These are phyloP conservation scores for Phasia obesa DNA, from an alignment of 2,888 invertebrate species.

Conservation along the genomic window DNA sequence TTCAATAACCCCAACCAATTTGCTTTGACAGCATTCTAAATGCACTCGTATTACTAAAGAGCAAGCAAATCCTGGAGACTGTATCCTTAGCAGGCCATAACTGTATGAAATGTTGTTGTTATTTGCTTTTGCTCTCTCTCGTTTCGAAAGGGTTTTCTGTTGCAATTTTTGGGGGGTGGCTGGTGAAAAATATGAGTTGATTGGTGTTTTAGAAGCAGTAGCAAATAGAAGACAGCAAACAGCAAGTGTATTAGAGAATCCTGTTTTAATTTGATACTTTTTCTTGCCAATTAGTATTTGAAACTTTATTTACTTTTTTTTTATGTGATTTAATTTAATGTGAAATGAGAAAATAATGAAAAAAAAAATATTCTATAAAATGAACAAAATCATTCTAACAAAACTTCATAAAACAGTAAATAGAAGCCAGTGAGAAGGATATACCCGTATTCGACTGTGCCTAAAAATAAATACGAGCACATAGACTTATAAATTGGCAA, in stretches of 20 bases:
- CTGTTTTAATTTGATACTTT: constrained; percentile 62
- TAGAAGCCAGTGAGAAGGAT: too few species aligned
- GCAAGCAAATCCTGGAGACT: constrained; percentile 26
- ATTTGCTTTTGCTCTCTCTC: constrained; percentile 21
- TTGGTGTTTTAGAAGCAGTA: neutral
- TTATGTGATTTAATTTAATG: neutral
- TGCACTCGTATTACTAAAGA: constrained; percentile 61
- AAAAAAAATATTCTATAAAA: neutral
- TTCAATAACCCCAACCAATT: constrained; percentile 4
- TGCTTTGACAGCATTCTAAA: neutral
- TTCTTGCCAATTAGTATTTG: constrained; percentile 64
- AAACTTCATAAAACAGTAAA: too few species aligned
- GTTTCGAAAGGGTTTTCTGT: constrained; percentile 30
- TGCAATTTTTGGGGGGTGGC: neutral
- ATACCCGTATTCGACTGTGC: too few species aligned
- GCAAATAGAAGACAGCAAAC: too few species aligned
- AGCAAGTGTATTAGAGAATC: constrained; percentile 25
- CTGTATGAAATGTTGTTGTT: neutral
- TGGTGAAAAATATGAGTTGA: neutral
- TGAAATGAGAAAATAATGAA: neutral
- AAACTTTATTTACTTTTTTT: constrained; percentile 7
- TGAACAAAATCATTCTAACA: too few species aligned
- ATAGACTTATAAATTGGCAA: too few species aligned
- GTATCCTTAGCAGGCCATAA: neutral
- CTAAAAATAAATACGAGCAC: too few species aligned